Base-by-base conservation (phyloP, 2,888 invertebrate genomes). In the Orchestes rusci region DNA sequence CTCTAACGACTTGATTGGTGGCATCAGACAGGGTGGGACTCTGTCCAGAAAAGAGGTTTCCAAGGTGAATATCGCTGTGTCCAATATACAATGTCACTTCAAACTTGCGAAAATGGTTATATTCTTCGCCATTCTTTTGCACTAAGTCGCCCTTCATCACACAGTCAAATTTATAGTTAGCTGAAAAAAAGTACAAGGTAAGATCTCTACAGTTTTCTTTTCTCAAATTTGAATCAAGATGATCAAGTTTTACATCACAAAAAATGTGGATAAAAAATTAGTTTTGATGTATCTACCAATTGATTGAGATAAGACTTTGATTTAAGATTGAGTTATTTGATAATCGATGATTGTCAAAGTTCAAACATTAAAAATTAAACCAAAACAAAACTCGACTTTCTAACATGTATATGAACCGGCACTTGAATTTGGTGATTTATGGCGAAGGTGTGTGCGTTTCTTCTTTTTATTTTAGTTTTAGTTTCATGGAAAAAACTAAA, bases 11-110 rank as follows among this genome's bases (percentile, higher is more conserved):
- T 50, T 79, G 71, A 67, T 81, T 81, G 35, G 80, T 79, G 5
- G 80, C 80, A 63, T 67, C 68, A 4, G 80, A 79, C 1, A 84
- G 31, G 19, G 77, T 66, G 48, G 78, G 75, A 60, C 82, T 80
- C 1, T 79, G 77, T 45, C 79, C 78, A 45, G 76, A 75, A 59
- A 83, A 83, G 28, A 84, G 69, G 61, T 82, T 82, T 38, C 75
- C 79, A 29, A 83, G 69, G 58, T 75, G 69, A 48, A 83, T 70
- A 36, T 71, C 71, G 1, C 79, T 75, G 40, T 74, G 71, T 15
- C 78, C 79, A 2, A 82, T 74, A 18, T 71, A 72, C 10, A 83
- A 72, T 23, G 70, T 71, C 13, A 82, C 70, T 56, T 72, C 74
- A 72, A 82, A 79, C 30, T 75, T 78, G 40, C 79, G 77, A 52